These are phyloP conservation scores for Hozukius guyotensis DNA, from an alignment of 2,797 vertebrate species.

Conservation along the genomic window DNA sequence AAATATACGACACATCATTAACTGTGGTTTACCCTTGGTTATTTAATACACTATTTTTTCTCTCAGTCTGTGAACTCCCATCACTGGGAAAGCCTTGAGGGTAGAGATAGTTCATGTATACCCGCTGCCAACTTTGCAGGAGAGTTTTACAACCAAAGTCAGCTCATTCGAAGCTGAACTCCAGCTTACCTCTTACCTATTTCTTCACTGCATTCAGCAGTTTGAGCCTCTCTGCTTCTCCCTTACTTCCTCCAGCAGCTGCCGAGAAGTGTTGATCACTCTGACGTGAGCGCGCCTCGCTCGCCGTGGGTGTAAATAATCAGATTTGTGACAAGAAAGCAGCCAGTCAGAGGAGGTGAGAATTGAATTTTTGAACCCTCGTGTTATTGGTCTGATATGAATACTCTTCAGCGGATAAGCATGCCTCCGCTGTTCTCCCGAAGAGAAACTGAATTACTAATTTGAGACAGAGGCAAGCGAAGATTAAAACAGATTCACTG, in stretches of 20 bases:
- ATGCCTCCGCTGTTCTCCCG: constrained; percentile 14
- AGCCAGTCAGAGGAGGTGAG: constrained; percentile 60
- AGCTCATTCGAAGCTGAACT: constrained; percentile 56
- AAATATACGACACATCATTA: constrained; percentile 71
- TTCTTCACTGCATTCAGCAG: constrained; percentile 27
- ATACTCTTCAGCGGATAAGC: constrained; percentile 36
- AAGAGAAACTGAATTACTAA: constrained; percentile 62
- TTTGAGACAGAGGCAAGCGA: constrained; percentile 56
- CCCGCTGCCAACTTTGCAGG: constrained; percentile 38
- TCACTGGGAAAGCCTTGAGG: constrained; percentile 52
- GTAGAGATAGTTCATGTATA: constrained; percentile 44
- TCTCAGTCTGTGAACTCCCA: constrained; percentile 34
- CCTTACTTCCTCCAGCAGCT: constrained; percentile 29
- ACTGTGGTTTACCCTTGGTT: constrained; percentile 64
- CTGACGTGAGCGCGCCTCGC: constrained; percentile 24
- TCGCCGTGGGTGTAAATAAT: constrained; percentile 68
- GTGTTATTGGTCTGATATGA: constrained; percentile 52
- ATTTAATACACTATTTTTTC: constrained; percentile 62
- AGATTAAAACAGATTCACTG: constrained; percentile 56
- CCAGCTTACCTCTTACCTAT: constrained; percentile 52
- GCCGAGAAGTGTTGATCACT: constrained; percentile 49
- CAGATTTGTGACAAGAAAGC: constrained; percentile 59
- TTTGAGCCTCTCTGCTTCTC: constrained; percentile 17
- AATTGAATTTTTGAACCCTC: constrained; percentile 69
- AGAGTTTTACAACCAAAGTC: constrained; percentile 47